Percentiles rank a stretch among this genome's conserved stretches.
These are phyloP conservation scores for Calliopum simillimum DNA, from an alignment of 2,888 invertebrate genomes.

Conservation along the genomic window DNA sequence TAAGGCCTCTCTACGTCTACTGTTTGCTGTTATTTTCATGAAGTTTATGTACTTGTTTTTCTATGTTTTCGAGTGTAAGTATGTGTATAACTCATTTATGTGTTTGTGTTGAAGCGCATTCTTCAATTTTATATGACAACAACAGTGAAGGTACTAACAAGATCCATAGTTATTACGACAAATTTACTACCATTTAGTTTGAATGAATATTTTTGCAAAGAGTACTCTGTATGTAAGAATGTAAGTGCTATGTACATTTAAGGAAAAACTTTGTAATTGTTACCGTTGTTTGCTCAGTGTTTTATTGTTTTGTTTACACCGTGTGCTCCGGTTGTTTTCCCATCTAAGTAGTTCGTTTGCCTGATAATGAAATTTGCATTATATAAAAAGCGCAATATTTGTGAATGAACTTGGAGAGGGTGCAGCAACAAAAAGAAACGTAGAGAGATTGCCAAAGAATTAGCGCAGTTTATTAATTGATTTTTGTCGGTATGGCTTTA, in stretches of 20 bases:
- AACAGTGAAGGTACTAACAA: not conserved
- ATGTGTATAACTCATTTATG: not conserved
- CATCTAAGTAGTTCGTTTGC: no score
- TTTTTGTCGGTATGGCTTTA: no score
- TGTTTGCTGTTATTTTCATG: not conserved
- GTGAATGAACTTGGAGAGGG: not conserved
- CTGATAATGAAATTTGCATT: no score
- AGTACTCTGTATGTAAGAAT: no score
- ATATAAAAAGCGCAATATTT: not conserved
- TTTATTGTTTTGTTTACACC: not conserved
- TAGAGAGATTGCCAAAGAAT: no score
- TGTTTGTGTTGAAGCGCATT: not conserved
- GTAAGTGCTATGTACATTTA: not conserved
- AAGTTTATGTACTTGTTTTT: not conserved
- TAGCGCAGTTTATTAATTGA: no score
- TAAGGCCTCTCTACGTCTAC: not conserved
- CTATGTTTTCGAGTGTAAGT: not conserved
- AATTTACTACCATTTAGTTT: no score
- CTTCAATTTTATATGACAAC: slow-evolving; percentile 5
- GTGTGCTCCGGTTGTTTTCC: not conserved
- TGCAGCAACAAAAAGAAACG: no score
- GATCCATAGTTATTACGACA: not conserved
- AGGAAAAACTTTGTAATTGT: not conserved
- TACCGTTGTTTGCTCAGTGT: not conserved
- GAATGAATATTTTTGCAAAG: no score